Base-by-base conservation (phyloP, 2,113 vertebrate genomes). In the Tonatia bakeri region DNA sequence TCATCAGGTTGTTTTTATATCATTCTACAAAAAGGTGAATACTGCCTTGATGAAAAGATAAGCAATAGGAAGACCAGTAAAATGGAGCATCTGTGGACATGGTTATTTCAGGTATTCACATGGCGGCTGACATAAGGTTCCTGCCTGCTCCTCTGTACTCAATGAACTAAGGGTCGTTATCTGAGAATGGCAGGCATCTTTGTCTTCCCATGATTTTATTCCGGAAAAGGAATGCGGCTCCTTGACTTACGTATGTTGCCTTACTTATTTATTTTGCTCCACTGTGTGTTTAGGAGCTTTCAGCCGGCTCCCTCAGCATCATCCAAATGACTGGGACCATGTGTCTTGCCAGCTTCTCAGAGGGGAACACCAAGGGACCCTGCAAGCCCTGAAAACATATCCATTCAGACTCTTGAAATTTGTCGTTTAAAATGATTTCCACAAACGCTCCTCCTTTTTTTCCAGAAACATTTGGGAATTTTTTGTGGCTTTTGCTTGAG, bases 1-100 rank as follows among this genome's bases (percentile, higher is more conserved):
- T 64, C 85, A 96, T 96, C 97, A 97, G 96, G 94, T 97, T 97
- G 98, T 98, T 98, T 98, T 96, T 33, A 91, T 96, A 97, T 95
- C 96, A 26, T 52, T 89, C 96, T 96, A 93, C 40, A 90, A 96
- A 97, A 97, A 97, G 97, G 94, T 65, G 79, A 91, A 80, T 43
- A 13, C 45, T 64, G 95, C 89, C 87, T 92, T 26, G 97, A 97
- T 96, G 93, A 97, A 79, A 97, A 96, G 95, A 95, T 43, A 91
- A 98, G 94, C 77, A 87, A 40, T 17, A 87, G 94, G 98, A 97
- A 96, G 43, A 89, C 93, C 96, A 95, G 95, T 94, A 91, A 96
- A 97, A 97, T 61, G 86, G 95, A 96, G 80, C 96, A 88, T 97
- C 97, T 97, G 75, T 83, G 94, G 91, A 85, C 88, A 87, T 79